Percentiles rank a stretch among this genome's conserved stretches.
Evolutionary conservation across 2,797 vertebrate species (phyloP).

Genomic region (Myotis daubentonii): DNA sequence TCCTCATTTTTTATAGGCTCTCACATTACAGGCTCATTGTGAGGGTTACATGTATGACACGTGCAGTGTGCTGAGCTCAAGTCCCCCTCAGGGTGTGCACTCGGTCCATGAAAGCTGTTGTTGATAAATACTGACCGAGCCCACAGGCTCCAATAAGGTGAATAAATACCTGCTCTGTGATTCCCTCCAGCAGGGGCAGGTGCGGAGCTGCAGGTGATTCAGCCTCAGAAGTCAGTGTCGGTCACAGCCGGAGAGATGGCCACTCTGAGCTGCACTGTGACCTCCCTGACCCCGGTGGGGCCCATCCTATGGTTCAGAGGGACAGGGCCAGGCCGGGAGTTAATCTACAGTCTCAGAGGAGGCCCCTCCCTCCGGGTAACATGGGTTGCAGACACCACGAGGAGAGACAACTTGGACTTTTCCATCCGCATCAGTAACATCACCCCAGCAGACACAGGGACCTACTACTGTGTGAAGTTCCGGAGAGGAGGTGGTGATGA

Average conservation of each 20-base stretch:
- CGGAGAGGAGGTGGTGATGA: fast-evolving
- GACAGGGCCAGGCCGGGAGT: fast-evolving
- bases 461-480: slow-evolving; percentile 80
- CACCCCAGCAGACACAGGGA: slow-evolving; percentile 9
- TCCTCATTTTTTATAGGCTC: not conserved
- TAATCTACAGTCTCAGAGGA: not conserved
- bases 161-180: not conserved
- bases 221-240: not conserved
- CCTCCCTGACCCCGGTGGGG: fast-evolving
- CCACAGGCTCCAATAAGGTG: not conserved
- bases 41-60: not conserved
- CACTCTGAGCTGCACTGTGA: not conserved
- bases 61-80: not conserved
- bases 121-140: not conserved
- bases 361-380: fast-evolving
- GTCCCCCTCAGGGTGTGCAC: fast-evolving
- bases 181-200: not conserved
- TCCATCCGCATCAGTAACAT: not conserved
- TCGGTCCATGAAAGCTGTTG: not conserved
- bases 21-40: not conserved
- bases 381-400: fast-evolving
- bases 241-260: not conserved
- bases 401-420: too few relatives aligned
- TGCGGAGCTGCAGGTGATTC: not conserved
- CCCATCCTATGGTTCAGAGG: slow-evolving; percentile 61